phyloP scores from a whole-genome alignment of 2,888 invertebrate genomes.

The Hirtodrosophila histrioides region DNA sequence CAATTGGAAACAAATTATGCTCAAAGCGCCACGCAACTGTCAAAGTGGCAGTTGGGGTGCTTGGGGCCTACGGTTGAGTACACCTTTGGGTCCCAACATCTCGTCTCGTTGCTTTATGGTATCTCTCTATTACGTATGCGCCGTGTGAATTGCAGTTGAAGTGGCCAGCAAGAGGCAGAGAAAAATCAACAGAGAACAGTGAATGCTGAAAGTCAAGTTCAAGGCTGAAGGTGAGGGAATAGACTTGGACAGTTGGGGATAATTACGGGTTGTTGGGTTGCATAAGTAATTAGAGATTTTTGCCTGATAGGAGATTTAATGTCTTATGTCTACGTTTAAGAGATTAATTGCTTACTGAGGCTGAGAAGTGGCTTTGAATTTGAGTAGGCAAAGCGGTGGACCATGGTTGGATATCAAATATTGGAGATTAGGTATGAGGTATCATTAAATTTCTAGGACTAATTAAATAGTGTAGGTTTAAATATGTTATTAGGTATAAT shows the following conservation, averaged over 20 bases:
- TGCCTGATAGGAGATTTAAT: no score
- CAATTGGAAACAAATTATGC: constrained; percentile 79
- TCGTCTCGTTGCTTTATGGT: constrained; percentile 22
- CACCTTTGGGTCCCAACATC: constrained; percentile 33
- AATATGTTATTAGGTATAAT: no score
- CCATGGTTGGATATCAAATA: no score
- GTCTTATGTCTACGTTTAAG: no score
- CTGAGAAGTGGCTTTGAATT: no score
- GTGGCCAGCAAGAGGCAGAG: not conserved
- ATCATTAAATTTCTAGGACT: no score
- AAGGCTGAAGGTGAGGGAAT: not conserved
- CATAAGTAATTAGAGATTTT: not conserved
- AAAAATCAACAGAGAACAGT: not conserved
- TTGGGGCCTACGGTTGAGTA: constrained; percentile 17
- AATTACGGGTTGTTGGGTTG: constrained; percentile 9
- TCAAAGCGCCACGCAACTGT: constrained; percentile 68
- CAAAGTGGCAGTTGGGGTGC: constrained; percentile 45
- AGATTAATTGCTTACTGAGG: no score
- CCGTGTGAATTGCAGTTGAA: constrained; percentile 21
- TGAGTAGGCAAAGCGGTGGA: no score
- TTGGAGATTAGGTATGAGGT: no score
- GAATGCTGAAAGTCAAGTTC: constrained; percentile 40
- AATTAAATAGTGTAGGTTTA: no score
- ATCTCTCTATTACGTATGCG: constrained; percentile 49
- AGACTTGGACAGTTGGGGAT: constrained; percentile 10